Conservation (phyloP, 1,140 invertebrate species). For the Saccostrea echinata region DNA sequence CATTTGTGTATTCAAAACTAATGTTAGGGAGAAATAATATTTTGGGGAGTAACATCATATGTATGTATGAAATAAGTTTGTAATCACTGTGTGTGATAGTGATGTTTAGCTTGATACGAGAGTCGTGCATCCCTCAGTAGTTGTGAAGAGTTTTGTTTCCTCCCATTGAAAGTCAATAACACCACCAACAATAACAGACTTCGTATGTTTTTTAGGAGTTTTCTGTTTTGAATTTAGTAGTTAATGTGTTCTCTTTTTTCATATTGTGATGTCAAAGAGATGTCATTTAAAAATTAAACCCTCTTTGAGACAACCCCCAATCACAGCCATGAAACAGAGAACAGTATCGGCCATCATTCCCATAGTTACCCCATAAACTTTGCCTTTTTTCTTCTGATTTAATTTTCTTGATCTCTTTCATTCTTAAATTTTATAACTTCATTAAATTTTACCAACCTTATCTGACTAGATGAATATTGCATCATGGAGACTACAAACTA, state of each 20-base stretch:
- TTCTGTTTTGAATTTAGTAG: background rate
- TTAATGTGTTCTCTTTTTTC: background rate
- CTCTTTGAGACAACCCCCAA: background rate
- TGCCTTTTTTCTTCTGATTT: background rate
- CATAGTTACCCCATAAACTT: background rate
- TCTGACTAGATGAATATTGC: background rate
- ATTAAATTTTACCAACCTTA: background rate
- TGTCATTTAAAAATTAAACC: background rate
- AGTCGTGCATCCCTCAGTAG: conserved; percentile 14
- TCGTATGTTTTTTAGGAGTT: background rate
- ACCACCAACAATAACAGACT: background rate
- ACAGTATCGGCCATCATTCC: background rate
- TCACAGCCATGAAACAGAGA: conserved; percentile 21
- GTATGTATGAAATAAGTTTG: background rate
- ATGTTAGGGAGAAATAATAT: background rate
- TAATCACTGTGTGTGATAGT: background rate
- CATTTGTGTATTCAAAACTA: background rate
- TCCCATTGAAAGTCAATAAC: conserved; percentile 27
- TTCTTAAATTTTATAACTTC: background rate
- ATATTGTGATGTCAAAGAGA: conserved; percentile 24
- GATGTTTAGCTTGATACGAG: background rate
- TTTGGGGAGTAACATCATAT: background rate
- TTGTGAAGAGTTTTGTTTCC: background rate
- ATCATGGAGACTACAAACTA: conserved; percentile 13
- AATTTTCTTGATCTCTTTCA: background rate